Conservation (phyloP, 37 sponge, comb jelly and placozoan genomes). For the Agelas oroides region DNA sequence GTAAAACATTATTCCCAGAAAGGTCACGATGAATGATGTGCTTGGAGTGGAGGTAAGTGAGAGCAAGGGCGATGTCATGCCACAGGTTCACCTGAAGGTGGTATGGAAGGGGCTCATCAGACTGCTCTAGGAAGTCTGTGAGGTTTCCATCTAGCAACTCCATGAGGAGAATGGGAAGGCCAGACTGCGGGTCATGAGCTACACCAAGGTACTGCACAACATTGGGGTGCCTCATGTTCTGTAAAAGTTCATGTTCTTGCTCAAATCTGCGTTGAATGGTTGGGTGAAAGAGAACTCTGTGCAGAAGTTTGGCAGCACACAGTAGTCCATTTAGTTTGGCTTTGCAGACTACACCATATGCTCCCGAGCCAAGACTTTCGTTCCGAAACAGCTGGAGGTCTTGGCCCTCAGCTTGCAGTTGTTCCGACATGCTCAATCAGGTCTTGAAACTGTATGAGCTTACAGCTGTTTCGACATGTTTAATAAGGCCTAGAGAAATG, state of each 20-base stretch:
- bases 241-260: slow-evolving; percentile 18
- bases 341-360: not conserved
- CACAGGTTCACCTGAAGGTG: not conserved
- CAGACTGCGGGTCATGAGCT: not conserved
- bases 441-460: too few relatives aligned
- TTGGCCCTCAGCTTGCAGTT: too few relatives aligned
- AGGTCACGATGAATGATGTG: slow-evolving; percentile 27
- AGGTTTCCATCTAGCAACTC: slow-evolving; percentile 27
- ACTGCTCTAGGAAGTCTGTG: slow-evolving; percentile 6
- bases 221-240: slow-evolving; percentile 14
- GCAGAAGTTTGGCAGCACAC: slow-evolving; percentile 1
- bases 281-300: not conserved
- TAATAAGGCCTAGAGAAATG: too few relatives aligned
- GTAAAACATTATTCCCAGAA: slow-evolving; percentile 35
- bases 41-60: slow-evolving; percentile 32
- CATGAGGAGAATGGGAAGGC: slow-evolving; percentile 31
- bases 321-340: not conserved
- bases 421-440: too few relatives aligned
- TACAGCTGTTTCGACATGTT: too few relatives aligned
- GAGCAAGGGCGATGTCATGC: slow-evolving; percentile 23
- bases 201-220: slow-evolving; percentile 40
- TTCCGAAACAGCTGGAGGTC: too few relatives aligned
- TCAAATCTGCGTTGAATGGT: not conserved
- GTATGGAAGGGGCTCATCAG: slow-evolving; percentile 4
- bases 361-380: not conserved